phyloP scores from a whole-genome alignment of 2,888 invertebrate genomes.

The Ceriagrion tenellum region DNA sequence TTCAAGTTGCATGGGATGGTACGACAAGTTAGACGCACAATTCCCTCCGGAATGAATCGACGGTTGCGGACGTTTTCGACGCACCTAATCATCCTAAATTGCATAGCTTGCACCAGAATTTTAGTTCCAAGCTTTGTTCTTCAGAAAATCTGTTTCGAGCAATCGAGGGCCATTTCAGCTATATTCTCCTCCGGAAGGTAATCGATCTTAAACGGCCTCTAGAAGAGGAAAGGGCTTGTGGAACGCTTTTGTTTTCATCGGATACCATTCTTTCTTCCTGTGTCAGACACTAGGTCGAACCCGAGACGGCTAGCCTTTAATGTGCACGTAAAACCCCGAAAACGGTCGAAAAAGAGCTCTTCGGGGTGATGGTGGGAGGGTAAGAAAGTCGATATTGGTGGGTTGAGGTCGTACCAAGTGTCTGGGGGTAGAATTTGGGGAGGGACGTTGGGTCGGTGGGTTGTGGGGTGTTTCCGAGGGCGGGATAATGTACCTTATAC shows the following conservation, averaged over 20 bases:
- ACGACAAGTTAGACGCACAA: neutral
- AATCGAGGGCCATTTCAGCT: neutral
- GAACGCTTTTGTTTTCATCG: neutral
- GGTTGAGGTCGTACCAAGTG: constrained; percentile 11
- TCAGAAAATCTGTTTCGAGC: neutral
- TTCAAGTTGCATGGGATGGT: neutral
- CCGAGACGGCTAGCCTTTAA: neutral
- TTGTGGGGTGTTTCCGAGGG: neutral
- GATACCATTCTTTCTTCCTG: neutral
- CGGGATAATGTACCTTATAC: neutral
- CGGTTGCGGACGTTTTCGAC: neutral
- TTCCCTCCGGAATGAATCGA: neutral
- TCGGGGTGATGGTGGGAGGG: neutral
- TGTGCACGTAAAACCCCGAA: neutral
- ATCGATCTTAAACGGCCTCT: neutral
- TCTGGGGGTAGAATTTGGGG: neutral
- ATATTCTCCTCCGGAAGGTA: neutral
- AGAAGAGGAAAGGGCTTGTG: neutral
- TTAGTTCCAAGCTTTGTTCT: neutral
- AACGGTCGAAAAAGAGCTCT: neutral
- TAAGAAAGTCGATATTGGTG: constrained; percentile 12
- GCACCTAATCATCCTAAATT: neutral
- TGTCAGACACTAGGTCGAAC: constrained; percentile 28
- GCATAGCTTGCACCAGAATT: neutral
- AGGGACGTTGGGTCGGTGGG: neutral